These are phyloP conservation scores for Conus canariensis DNA, from an alignment of 2,888 invertebrate species.

Conservation along the genomic window DNA sequence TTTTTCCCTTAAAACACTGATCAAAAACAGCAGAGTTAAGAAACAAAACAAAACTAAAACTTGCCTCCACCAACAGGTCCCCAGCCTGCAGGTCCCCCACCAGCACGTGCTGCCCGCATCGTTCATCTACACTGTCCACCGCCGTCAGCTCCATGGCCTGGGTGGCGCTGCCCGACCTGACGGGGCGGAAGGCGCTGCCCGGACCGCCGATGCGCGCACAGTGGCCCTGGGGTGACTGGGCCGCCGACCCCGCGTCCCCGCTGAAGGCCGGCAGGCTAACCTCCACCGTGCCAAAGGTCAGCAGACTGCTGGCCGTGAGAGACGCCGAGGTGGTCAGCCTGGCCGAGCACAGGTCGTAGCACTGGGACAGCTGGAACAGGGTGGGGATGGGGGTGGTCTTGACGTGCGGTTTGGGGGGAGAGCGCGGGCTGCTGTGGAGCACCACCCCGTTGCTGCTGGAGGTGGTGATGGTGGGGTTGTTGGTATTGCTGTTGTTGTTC, in stretches of 20 bases:
- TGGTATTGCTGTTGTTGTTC: not conserved
- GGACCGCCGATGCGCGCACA: constrained; percentile 65
- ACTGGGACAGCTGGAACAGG: constrained; percentile 66
- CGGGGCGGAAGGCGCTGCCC: constrained; percentile 68
- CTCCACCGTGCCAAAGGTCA: constrained; percentile 41
- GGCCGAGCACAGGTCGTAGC: constrained; percentile 61
- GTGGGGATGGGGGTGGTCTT: constrained; percentile 49
- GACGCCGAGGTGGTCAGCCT: constrained; percentile 56
- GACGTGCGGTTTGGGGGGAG: not conserved
- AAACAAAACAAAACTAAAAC: not conserved
- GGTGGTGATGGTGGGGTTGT: constrained; percentile 50
- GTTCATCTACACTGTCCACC: constrained; percentile 36
- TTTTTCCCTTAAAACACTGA: too few species aligned
- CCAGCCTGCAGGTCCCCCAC: constrained; percentile 59
- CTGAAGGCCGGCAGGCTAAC: constrained; percentile 33
- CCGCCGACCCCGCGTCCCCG: not conserved
- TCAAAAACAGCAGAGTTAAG: too few species aligned
- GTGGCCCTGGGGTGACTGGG: constrained; percentile 55
- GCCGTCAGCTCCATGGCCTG: constrained; percentile 48
- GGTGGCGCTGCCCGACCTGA: constrained; percentile 39
- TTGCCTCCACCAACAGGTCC: constrained; percentile 67
- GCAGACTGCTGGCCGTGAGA: constrained; percentile 32
- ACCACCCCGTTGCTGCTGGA: constrained; percentile 8
- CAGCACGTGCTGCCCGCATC: constrained; percentile 3
- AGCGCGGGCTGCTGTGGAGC: constrained; percentile 1